These are phyloP conservation scores for Steromphala cineraria DNA, from an alignment of 2,888 invertebrate species.

Conservation along the genomic window DNA sequence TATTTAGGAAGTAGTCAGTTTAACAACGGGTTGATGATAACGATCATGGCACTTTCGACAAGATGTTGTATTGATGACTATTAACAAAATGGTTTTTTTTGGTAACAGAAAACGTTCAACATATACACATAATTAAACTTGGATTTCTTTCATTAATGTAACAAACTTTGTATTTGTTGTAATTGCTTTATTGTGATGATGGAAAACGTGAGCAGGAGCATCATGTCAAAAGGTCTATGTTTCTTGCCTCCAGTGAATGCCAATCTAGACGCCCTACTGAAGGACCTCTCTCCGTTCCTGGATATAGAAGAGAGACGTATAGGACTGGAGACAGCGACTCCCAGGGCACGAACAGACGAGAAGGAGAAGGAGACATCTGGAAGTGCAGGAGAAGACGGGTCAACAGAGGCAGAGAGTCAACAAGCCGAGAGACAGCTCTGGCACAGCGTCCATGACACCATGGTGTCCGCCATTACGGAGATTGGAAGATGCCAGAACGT, in stretches of 20 bases:
- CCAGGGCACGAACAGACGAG: slow-evolving; percentile 30
- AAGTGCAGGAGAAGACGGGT: neutral
- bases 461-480: slow-evolving; percentile 40
- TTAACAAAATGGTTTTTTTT: too few relatives aligned
- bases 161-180: too few relatives aligned
- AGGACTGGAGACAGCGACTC: slow-evolving; percentile 29
- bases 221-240: neutral
- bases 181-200: too few relatives aligned
- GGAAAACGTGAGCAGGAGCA: too few relatives aligned
- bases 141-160: too few relatives aligned
- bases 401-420: neutral
- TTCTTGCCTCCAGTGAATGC: slow-evolving; percentile 33
- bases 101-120: too few relatives aligned
- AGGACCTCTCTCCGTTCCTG: slow-evolving; percentile 37
- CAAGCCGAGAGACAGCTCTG: slow-evolving; percentile 35
- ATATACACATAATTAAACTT: too few relatives aligned
- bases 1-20: too few relatives aligned
- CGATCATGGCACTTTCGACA: too few relatives aligned
- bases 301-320: slow-evolving; percentile 40
- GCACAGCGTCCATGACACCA: slow-evolving; percentile 40
- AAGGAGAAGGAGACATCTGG: neutral
- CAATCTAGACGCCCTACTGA: slow-evolving; percentile 32
- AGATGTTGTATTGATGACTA: too few relatives aligned
- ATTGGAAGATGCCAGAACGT: slow-evolving; percentile 46
- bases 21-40: too few relatives aligned